A percentile compares a stretch with the other conserved stretches of the same genome.
Evolutionary conservation across 2,888 invertebrate genomes (phyloP).

Genomic region (Agelastica alni): DNA sequence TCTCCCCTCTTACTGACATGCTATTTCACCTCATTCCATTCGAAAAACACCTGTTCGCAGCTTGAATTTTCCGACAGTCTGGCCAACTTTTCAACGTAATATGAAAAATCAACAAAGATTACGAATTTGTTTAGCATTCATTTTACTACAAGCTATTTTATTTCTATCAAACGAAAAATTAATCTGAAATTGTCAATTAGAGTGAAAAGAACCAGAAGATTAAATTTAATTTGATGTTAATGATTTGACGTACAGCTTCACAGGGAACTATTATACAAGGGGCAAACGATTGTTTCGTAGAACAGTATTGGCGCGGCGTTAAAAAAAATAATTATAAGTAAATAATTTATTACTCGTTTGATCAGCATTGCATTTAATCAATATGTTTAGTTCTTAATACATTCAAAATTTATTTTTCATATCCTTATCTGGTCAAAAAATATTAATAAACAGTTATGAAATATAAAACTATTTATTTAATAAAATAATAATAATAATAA

Average conservation of each 20-base stretch:
- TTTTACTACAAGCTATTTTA: background rate
- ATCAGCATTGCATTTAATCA: too few species aligned
- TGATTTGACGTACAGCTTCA: background rate
- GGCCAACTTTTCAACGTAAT: slow-evolving; percentile 55
- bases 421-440: too few species aligned
- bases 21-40: slow-evolving; percentile 64
- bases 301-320: too few species aligned
- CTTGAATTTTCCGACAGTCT: slow-evolving; percentile 71
- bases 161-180: too few species aligned
- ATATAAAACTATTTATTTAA: too few species aligned
- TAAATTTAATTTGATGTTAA: background rate
- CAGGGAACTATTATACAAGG: background rate
- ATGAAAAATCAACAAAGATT: background rate
- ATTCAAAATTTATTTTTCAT: too few species aligned
- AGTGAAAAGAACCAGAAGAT: background rate
- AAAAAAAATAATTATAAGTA: too few species aligned
- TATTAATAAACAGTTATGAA: too few species aligned
- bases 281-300: too few species aligned
- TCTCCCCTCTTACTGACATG: slow-evolving; percentile 46
- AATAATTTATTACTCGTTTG: too few species aligned
- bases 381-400: too few species aligned
- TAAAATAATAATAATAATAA: too few species aligned
- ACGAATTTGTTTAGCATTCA: background rate
- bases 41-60: slow-evolving; percentile 79
- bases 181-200: background rate